These are phyloP conservation scores for Bicyclus anynana DNA, from an alignment of 1,140 invertebrate genomes.

Conservation along the genomic window DNA sequence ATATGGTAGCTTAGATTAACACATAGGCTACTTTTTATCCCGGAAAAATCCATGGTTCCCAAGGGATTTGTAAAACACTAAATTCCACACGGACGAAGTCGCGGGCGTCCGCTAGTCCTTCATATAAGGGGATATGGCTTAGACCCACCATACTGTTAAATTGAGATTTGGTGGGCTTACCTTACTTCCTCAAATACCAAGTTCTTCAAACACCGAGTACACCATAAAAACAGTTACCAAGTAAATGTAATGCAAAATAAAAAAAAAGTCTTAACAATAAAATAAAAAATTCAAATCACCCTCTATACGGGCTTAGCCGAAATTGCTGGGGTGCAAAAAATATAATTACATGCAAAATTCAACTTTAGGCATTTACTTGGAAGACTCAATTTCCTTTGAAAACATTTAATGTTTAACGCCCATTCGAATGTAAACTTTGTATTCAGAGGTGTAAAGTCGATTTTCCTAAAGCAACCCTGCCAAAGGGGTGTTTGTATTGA, in stretches of 20 bases:
- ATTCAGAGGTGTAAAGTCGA: slow-evolving; percentile 13
- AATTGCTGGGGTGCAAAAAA: slow-evolving; percentile 12
- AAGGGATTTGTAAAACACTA: too few species aligned
- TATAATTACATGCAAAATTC: slow-evolving; percentile 7
- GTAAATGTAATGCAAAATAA: slow-evolving; percentile 18
- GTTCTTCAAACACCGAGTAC: background rate
- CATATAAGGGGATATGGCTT: too few species aligned
- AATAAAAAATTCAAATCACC: slow-evolving; percentile 31
- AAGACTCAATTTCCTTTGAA: slow-evolving; percentile 9
- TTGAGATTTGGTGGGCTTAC: too few species aligned
- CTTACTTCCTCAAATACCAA: background rate
- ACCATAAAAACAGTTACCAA: slow-evolving; percentile 14
- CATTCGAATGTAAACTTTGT: background rate
- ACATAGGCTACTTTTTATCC: too few species aligned
- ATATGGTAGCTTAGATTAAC: too few species aligned
- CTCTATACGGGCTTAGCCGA: slow-evolving; percentile 18
- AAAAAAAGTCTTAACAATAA: slow-evolving; percentile 19
- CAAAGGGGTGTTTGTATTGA: slow-evolving; percentile 1
- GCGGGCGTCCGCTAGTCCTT: too few species aligned
- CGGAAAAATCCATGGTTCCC: too few species aligned
- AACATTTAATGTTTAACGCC: background rate
- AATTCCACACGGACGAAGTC: too few species aligned
- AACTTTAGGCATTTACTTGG: slow-evolving; percentile 3
- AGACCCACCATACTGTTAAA: too few species aligned
- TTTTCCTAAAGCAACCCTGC: slow-evolving; percentile 12